phyloP scores from a whole-genome alignment of 2,113 vertebrate species.

The Craseonycteris thonglongyai region DNA sequence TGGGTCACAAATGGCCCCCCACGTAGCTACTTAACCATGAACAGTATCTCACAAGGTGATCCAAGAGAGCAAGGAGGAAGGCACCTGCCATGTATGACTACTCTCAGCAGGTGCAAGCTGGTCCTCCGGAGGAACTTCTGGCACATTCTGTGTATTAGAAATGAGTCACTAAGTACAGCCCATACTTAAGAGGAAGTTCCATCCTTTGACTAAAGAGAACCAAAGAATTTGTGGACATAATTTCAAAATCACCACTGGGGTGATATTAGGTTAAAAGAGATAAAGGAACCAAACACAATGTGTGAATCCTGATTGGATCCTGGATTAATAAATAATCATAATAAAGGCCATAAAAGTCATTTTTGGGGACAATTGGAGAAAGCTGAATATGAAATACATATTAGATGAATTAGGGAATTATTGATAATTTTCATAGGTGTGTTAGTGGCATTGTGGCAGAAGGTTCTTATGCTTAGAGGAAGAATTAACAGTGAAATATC shows the following conservation, averaged over 20 bases:
- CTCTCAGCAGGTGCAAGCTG: background rate
- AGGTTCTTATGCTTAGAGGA: background rate
- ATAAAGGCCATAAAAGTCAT: background rate
- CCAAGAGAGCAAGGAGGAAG: background rate
- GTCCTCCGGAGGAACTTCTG: too few species aligned
- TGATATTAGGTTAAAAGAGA: background rate
- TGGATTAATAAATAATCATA: background rate
- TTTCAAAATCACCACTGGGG: background rate
- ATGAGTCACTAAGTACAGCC: background rate
- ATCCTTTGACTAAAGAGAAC: background rate
- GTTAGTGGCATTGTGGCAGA: background rate
- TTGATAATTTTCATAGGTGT: background rate
- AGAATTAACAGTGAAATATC: background rate
- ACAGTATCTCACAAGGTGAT: background rate
- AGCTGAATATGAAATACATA: background rate
- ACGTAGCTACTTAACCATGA: background rate
- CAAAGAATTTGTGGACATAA: background rate
- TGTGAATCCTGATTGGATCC: background rate
- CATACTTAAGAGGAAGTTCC: background rate
- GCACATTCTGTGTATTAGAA: background rate
- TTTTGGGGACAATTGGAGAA: background rate
- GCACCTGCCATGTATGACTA: background rate
- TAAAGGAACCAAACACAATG: background rate
- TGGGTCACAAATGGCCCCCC: background rate
- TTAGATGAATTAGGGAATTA: background rate